Evolutionary conservation across 1,140 invertebrate species (phyloP).

Genomic region (Drosophila albomicans): DNA sequence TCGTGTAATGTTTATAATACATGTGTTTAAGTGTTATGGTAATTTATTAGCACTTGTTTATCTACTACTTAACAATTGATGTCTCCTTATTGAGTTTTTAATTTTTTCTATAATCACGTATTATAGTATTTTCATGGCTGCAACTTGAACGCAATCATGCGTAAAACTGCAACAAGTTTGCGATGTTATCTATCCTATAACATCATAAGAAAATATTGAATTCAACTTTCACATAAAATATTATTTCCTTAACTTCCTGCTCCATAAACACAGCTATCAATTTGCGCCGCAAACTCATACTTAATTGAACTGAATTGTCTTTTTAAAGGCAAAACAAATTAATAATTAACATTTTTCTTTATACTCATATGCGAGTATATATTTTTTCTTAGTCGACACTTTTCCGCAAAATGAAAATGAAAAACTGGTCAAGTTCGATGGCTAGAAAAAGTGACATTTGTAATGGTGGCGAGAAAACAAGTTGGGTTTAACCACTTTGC

Average conservation of each 20-base stretch:
- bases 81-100: neutral
- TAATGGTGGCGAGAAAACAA: slow-evolving; percentile 58
- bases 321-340: slow-evolving; percentile 17
- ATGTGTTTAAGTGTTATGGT: slow-evolving; percentile 23
- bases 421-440: slow-evolving; percentile 61
- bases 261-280: slow-evolving; percentile 13
- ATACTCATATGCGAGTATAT: neutral
- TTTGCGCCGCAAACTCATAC: slow-evolving; percentile 31
- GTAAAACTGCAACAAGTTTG: neutral
- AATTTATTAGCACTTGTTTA: slow-evolving; percentile 11
- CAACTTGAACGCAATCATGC: too few relatives aligned
- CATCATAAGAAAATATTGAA: neutral
- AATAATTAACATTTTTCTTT: slow-evolving; percentile 16
- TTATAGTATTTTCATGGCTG: too few relatives aligned
- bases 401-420: slow-evolving; percentile 73
- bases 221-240: slow-evolving; percentile 30
- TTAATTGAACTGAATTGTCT: slow-evolving; percentile 23
- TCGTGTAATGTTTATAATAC: neutral
- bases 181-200: neutral
- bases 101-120: too few relatives aligned
- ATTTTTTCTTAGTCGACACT: slow-evolving; percentile 34
- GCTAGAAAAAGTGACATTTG: slow-evolving; percentile 56
- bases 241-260: slow-evolving; percentile 52
- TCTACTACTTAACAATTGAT: neutral
- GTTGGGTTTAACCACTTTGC: slow-evolving; percentile 39